phyloP scores from a whole-genome alignment of 1,140 invertebrate genomes.

The Eciton burchellii region DNA sequence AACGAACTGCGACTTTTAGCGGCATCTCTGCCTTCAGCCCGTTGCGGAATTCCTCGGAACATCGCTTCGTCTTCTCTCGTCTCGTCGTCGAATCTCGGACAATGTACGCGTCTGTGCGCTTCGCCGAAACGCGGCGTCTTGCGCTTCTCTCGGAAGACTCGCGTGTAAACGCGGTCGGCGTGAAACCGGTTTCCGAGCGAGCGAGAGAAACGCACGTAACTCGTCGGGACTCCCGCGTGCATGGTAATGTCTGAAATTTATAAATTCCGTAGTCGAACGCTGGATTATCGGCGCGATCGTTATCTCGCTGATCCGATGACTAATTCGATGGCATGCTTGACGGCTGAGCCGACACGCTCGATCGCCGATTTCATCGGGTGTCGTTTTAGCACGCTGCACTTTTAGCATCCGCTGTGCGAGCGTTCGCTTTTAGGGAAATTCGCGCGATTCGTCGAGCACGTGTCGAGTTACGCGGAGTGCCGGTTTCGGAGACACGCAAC shows the following conservation, averaged over 20 bases:
- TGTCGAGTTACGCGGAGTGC: conserved; percentile 43
- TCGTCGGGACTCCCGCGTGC: conserved; percentile 43
- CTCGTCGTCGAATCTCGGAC: conserved; percentile 36
- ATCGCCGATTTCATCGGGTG: too few species aligned
- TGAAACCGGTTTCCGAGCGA: conserved; percentile 71
- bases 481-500: conserved; percentile 16
- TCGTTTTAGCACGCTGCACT: not conserved
- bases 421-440: conserved; percentile 29
- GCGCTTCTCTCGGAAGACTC: conserved; percentile 52
- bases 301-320: too few species aligned
- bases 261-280: too few species aligned
- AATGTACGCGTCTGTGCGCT: conserved; percentile 17
- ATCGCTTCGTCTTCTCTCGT: conserved; percentile 11
- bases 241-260: conserved; percentile 43
- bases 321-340: too few species aligned
- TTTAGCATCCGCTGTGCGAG: conserved; percentile 12
- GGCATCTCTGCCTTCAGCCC: not conserved
- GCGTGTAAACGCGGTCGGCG: conserved; percentile 67
- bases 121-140: conserved; percentile 10
- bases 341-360: too few species aligned
- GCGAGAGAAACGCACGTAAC: conserved; percentile 42
- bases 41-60: conserved; percentile 6
- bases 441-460: conserved; percentile 29
- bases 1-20: conserved; percentile 22
- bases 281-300: too few species aligned